Evolutionary conservation across 2,113 vertebrate genomes (phyloP), one percentile per base, ranked within the genome.

Genomic region (Labrus mixtus): DNA sequence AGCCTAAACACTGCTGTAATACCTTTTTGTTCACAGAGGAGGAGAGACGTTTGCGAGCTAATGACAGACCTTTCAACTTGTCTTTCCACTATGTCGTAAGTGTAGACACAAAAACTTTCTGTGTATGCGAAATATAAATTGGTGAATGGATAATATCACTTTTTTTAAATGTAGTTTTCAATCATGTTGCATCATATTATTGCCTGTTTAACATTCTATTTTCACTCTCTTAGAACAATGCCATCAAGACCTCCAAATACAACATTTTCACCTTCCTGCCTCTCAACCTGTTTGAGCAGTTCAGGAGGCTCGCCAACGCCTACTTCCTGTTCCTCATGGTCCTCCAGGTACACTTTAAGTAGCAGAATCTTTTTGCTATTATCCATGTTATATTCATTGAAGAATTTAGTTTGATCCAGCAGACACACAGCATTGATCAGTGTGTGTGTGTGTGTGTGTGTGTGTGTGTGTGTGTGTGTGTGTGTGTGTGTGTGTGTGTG

Each of bases 171-270:
- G n/a, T n/a, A n/a, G n/a, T n/a, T n/a, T n/a, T n/a, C n/a, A n/a
- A n/a, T n/a, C n/a, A n/a, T n/a, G n/a, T n/a, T n/a, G n/a, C n/a
- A n/a, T n/a, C n/a, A n/a, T n/a, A n/a, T n/a, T n/a, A n/a, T n/a
- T n/a, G n/a, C n/a, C n/a, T n/a, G n/a, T n/a, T n/a, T n/a, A n/a
- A n/a, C n/a, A n/a, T n/a, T n/a, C n/a, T n/a, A n/a, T n/a, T n/a
- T 33, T 33, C 29, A 33, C 29, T 63, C 4, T 33, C 82, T 25
- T 92, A 99, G 97, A 93, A 95, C 83, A 99, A 99, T 82, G 88
- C 94, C 80, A 97, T 99, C 90, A 98, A 94, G 89, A 99, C 98
- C 7, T 96, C 96, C 1, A 99, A 97, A 76, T 99, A 99, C 89
- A 98, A 94, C 79, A 17, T 96, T 69, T 87, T 98, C 84, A 97